Percentiles rank a stretch among this genome's conserved stretches.
These are phyloP conservation scores for Octonoba sinensis DNA, from an alignment of 2,888 invertebrate species.

Conservation along the genomic window DNA sequence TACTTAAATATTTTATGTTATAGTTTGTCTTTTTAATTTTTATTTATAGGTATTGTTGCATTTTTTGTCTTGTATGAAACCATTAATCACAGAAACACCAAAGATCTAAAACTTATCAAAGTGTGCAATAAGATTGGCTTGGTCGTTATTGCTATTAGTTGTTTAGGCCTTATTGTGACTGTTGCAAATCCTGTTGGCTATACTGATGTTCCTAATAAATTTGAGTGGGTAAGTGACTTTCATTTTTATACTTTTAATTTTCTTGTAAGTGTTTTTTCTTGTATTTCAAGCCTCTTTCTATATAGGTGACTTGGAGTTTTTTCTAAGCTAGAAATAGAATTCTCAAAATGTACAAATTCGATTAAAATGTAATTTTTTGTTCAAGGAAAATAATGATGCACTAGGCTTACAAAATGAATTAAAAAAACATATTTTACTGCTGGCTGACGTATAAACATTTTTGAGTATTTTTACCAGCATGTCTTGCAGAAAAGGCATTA, in stretches of 20 bases:
- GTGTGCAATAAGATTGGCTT: slow-evolving; percentile 10
- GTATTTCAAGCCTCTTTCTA: no score
- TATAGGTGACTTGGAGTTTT: no score
- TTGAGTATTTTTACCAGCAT: no score
- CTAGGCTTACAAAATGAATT: no score
- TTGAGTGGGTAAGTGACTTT: slow-evolving; percentile 44
- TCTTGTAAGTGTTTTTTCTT: background rate
- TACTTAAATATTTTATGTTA: background rate
- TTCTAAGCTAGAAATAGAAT: no score
- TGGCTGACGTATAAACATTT: no score
- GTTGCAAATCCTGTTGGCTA: slow-evolving; percentile 36
- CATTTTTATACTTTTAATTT: background rate
- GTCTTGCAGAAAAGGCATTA: no score
- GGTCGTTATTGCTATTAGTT: slow-evolving; percentile 1
- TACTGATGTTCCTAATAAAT: slow-evolving; percentile 47
- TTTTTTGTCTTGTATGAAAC: slow-evolving; percentile 16
- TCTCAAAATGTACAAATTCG: no score
- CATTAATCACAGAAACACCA: slow-evolving; percentile 32
- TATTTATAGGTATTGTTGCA: slow-evolving; percentile 17
- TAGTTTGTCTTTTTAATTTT: background rate
- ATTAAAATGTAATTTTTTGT: no score
- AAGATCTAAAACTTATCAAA: slow-evolving; percentile 1
- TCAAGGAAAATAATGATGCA: no score
- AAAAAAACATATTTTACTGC: no score
- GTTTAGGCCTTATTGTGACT: slow-evolving; percentile 29